A percentile compares a stretch with the other conserved stretches of the same genome.
Evolutionary conservation across 2,888 invertebrate species (phyloP).

Genomic region (Xestia c-nigrum): DNA sequence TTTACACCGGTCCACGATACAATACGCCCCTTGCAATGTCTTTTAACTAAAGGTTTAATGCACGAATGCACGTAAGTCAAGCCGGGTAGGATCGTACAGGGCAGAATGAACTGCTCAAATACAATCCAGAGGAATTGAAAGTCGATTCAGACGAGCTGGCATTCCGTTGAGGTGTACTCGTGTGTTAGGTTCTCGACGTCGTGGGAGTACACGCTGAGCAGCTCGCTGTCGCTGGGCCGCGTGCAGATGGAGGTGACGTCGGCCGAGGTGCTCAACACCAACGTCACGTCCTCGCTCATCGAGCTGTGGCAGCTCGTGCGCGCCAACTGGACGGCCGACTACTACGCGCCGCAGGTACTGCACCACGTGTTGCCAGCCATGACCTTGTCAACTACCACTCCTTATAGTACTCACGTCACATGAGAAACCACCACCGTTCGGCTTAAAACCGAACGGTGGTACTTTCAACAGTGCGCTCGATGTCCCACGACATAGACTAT

Average conservation of each 20-base stretch:
- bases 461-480: neutral
- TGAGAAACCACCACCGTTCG: neutral
- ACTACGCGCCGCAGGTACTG: slow-evolving; percentile 89
- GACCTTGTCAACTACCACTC: neutral
- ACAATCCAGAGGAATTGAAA: neutral
- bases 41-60: neutral
- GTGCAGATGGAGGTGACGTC: slow-evolving; percentile 92
- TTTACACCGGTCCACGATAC: neutral
- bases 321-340: slow-evolving; percentile 96
- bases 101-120: neutral
- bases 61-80: neutral
- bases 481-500: neutral
- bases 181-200: slow-evolving; percentile 90
- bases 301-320: slow-evolving; percentile 95
- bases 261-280: slow-evolving; percentile 94
- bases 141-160: neutral
- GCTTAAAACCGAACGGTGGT: neutral
- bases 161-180: neutral
- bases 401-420: neutral
- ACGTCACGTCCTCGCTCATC: slow-evolving; percentile 96
- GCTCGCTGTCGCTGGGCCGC: slow-evolving; percentile 90
- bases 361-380: neutral
- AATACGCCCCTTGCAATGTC: neutral
- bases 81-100: neutral
- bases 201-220: slow-evolving; percentile 93